These are phyloP conservation scores for Rhamphomyia laevipes DNA, from an alignment of 2,888 invertebrate species.

Conservation along the genomic window DNA sequence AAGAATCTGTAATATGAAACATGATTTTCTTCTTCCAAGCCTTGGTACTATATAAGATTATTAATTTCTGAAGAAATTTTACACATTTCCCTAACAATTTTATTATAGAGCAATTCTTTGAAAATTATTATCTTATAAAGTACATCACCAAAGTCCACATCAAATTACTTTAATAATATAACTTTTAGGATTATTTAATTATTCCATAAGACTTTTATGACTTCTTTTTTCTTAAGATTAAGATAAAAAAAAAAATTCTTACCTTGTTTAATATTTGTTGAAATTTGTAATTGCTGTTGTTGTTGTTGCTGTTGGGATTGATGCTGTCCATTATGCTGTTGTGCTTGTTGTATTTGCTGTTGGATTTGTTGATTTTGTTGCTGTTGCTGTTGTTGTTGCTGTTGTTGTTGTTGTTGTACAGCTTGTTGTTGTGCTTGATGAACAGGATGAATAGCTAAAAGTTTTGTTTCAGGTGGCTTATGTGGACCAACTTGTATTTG, in stretches of 20 bases:
- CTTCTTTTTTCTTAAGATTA: no score
- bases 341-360: conserved; percentile 8
- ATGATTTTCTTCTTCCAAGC: no score
- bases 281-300: conserved; percentile 19
- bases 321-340: conserved; percentile 10
- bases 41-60: no score
- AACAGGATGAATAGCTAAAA: conserved; percentile 37
- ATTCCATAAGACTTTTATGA: no score
- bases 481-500: conserved; percentile 37
- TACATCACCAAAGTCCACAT: no score
- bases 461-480: conserved; percentile 39
- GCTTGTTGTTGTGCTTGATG: conserved; percentile 21
- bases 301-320: conserved; percentile 24
- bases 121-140: no score
- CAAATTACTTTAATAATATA: no score
- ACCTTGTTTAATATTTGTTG: conserved; percentile 34
- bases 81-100: no score
- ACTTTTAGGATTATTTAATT: no score
- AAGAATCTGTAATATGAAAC: no score
- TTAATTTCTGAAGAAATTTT: no score
- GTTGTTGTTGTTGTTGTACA: conserved; percentile 22
- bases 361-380: conserved; percentile 22
- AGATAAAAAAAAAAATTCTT: conserved; percentile 14
- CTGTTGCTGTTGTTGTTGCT: conserved; percentile 22
- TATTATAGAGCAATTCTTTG: no score